Percentiles rank a stretch among this genome's conserved stretches.
These are phyloP conservation scores for Cyprinodon tularosa DNA, from an alignment of 2,113 vertebrate species.

Conservation along the genomic window DNA sequence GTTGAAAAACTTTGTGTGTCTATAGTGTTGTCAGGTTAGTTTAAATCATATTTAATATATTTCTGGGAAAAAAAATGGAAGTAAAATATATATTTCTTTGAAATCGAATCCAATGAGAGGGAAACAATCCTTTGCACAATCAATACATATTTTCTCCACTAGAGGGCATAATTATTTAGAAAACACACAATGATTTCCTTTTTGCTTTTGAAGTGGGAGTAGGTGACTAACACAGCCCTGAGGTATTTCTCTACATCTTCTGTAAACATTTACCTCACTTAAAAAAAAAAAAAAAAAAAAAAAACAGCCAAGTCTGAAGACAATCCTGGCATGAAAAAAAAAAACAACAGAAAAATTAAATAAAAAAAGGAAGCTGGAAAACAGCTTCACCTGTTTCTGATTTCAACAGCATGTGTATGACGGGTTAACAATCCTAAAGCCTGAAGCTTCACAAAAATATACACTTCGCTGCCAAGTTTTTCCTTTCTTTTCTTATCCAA, in stretches of 20 bases:
- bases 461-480: no score
- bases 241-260: neutral
- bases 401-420: conserved; percentile 4
- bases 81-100: neutral
- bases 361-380: conserved; percentile 11
- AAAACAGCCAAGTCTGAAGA: no score
- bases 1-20: neutral
- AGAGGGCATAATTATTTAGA: conserved; percentile 33
- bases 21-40: neutral
- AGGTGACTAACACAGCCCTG: neutral
- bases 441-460: no score
- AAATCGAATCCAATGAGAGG: neutral
- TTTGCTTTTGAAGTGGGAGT: neutral
- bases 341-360: neutral
- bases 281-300: neutral
- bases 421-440: neutral
- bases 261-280: neutral
- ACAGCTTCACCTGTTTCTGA: conserved; percentile 35
- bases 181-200: neutral
- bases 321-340: neutral
- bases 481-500: no score
- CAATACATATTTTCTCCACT: conserved; percentile 24
- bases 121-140: neutral
- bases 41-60: neutral
- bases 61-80: neutral